Base-by-base conservation (phyloP, 1,140 invertebrate genomes). In the Calycopis cecrops region DNA sequence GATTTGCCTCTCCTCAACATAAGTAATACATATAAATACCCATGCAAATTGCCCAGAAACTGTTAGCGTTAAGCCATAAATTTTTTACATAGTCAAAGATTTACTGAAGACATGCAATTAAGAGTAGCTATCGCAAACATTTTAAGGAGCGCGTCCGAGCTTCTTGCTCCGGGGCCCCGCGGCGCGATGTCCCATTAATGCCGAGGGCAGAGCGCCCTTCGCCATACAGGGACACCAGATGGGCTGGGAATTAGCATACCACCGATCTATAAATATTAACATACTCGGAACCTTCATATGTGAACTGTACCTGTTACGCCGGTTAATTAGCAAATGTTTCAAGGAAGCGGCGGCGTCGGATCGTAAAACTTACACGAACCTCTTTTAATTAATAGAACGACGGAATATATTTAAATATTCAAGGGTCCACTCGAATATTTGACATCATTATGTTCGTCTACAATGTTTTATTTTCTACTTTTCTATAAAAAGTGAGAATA, bases 231-330 rank as follows among this genome's bases (percentile, higher is more conserved):
- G 40, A 40, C 11, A 40, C 40, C 14, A 44, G 14, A 44, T 14
- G 40, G 14, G 9, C 14, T 44, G 14, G 3, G 16, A 44, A 44
- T 44, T 44, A 44, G 40, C 40, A 44, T 44, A 44, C 40, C 40
- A 16, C 16, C 9, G 12, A 44, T 44, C 40, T 44, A 44, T 16
- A 44, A 44, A 44, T 44, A 44, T 44, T 44, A 44, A 44, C 40
- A 44, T 44, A 44, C 14, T 44, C 40, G 14, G 14, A 44, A 44
- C 12, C 40, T 17, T 16, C 9, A 8, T 14, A 14, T 7, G 38
- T 40, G 12, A 40, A 40, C 40, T 9, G 14, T 9, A 16, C 14
- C 17, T 16, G 14, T 16, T 16, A 44, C 12, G 16, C 1, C 40
- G 40, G 7, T 8, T 44, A 44, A 44, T 44, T 44, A 14, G 14